Conservation (phyloP, 1,140 invertebrate genomes). For the Drosophila ficusphila region DNA sequence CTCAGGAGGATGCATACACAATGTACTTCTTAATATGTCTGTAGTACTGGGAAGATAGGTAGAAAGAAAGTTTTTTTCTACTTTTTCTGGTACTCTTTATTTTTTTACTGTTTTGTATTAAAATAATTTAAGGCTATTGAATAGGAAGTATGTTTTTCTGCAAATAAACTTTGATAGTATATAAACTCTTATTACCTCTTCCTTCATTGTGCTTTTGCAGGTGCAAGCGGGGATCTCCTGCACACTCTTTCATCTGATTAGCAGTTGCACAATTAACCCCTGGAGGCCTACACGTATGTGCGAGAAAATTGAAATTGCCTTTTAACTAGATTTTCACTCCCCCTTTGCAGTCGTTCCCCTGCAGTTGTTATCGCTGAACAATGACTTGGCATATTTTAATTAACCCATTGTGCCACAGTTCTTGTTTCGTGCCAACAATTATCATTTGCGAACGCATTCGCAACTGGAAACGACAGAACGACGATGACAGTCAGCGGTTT, state of each 20-base stretch:
- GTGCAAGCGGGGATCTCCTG: neutral
- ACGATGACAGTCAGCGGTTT: slow-evolving; percentile 33
- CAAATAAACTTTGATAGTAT: too few species aligned
- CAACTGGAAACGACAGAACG: slow-evolving; percentile 4
- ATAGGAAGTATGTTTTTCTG: too few species aligned
- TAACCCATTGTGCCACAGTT: slow-evolving; percentile 51
- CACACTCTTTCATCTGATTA: slow-evolving; percentile 19
- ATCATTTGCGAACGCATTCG: slow-evolving; percentile 32
- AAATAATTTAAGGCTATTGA: too few species aligned
- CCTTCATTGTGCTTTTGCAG: neutral
- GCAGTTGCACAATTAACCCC: slow-evolving; percentile 39
- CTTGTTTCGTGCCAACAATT: slow-evolving; percentile 32
- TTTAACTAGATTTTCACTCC: slow-evolving; percentile 27
- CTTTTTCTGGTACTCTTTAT: too few species aligned
- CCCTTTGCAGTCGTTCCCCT: neutral
- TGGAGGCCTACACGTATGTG: slow-evolving; percentile 24
- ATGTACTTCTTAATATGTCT: neutral
- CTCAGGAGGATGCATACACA: slow-evolving; percentile 1
- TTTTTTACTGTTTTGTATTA: too few species aligned
- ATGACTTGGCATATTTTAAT: slow-evolving; percentile 52
- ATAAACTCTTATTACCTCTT: too few species aligned
- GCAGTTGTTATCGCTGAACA: slow-evolving; percentile 1
- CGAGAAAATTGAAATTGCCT: slow-evolving; percentile 41
- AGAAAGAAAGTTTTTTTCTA: too few species aligned
- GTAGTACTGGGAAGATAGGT: neutral